Base-by-base conservation (phyloP, 2,888 invertebrate species). In the Xylota segnis region DNA sequence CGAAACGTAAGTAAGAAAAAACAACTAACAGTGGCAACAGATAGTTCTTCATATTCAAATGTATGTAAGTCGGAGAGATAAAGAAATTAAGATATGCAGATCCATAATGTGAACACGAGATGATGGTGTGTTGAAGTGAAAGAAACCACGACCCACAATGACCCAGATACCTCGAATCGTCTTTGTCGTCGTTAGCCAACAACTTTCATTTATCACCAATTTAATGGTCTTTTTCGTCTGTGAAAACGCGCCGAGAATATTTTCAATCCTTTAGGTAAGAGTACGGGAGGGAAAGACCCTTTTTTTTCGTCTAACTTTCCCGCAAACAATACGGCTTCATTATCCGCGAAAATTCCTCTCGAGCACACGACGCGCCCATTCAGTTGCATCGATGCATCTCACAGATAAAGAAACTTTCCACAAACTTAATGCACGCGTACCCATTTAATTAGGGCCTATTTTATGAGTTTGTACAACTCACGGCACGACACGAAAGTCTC, bases 381-480 rank as follows among this genome's bases (percentile, higher is more conserved):
- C 29, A 7, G 34, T 16, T 63, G 54, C 12, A 5, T 7, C 45
- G 65, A 75, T 75, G 29, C 72, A 71, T 23, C 47, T 29, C 16
- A 16, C 37, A 27, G 23, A 70, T 34, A 63, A 23, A 50, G 52
- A 83, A 83, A 77, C 77, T 83, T 83, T 77, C 77, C 65, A 50
- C 47, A 32, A 72, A 72, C 71, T 77, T 65, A 66, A 81, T 37
- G 77, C 77, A 29, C 66, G 77, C 83, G 59, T 77, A 66, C 58
- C 45, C 52, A 72, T 83, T 83, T 83, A 83, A 83, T 83, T 83
- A 83, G 37, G 77, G 50, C 32, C 63, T 70, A 50, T 58, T 50
- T 63, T 29, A 47, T 40, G 43, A 7, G n/a, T 58, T 52, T 59
- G 52, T 52, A 40, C 66, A 50, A 59, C 43, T 27, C 16, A 6